A percentile compares a stretch with the other conserved stretches of the same genome.
These are phyloP conservation scores for Sialia sialis DNA, from an alignment of 2,113 vertebrate species.

Conservation along the genomic window DNA sequence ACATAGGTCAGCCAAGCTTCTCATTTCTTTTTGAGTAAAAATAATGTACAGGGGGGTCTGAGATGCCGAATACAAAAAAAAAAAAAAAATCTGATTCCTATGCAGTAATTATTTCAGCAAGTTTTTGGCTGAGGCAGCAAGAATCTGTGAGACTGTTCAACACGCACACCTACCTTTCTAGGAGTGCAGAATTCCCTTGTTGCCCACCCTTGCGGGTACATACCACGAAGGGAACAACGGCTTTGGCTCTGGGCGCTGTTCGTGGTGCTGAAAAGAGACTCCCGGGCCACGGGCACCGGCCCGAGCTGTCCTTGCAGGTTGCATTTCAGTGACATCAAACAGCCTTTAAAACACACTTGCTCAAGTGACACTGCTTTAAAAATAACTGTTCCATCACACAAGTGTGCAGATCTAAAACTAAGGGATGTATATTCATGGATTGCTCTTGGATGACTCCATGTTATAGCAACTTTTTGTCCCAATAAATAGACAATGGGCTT, in stretches of 20 bases:
- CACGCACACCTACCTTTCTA: accelerated
- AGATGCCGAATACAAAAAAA: neutral
- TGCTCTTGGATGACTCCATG: neutral
- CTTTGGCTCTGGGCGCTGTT: neutral
- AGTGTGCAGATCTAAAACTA: neutral
- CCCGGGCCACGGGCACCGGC: accelerated
- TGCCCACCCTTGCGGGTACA: accelerated
- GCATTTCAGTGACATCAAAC: neutral
- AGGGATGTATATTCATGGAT: neutral
- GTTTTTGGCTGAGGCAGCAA: neutral
- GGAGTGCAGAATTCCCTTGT: neutral
- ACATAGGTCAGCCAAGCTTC: neutral
- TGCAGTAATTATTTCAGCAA: neutral
- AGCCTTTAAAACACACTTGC: neutral
- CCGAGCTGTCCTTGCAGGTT: accelerated
- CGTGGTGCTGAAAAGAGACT: neutral
- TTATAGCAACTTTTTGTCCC: neutral
- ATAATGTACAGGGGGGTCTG: neutral
- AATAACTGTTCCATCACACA: neutral
- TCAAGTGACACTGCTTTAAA: neutral
- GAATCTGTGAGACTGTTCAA: neutral
- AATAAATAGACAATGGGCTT: neutral
- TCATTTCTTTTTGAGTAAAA: neutral
- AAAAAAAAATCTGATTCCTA: neutral
- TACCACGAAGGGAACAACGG: accelerated